These are phyloP conservation scores for Erythrolamprus reginae DNA, from an alignment of 2,113 vertebrate species.

Conservation along the genomic window DNA sequence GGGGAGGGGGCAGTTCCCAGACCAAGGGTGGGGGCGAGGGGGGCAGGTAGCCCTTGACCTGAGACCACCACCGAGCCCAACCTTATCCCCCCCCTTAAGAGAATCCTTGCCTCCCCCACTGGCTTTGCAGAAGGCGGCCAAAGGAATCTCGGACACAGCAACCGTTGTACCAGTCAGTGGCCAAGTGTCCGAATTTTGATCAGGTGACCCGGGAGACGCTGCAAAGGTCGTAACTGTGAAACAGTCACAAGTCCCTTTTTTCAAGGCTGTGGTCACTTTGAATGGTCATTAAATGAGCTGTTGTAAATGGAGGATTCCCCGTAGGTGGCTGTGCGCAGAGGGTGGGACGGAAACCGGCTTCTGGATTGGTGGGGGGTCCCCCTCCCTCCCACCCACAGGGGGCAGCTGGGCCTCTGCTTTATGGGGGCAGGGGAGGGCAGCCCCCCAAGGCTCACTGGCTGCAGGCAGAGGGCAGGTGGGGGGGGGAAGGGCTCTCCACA, in stretches of 20 bases:
- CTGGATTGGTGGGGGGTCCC: neutral
- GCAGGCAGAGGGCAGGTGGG: no score
- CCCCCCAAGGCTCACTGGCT: no score
- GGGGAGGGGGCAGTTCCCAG: neutral
- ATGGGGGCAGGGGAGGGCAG: neutral
- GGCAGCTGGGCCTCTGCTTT: no score
- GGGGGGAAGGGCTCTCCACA: no score
- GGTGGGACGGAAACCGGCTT: no score
- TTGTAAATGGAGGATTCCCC: neutral
- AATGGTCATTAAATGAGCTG: neutral
- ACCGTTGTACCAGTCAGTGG: neutral
- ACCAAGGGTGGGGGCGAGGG: neutral
- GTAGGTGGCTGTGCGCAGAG: neutral
- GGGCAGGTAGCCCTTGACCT: neutral
- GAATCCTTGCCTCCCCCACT: neutral
- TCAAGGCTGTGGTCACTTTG: neutral
- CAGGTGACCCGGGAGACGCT: neutral
- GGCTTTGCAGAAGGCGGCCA: neutral
- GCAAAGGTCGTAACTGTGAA: neutral
- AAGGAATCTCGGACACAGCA: no score
- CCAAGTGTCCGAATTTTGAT: neutral
- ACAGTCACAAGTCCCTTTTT: neutral
- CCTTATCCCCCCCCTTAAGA: no score
- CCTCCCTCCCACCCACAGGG: neutral
- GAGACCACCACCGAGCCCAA: neutral